These are phyloP conservation scores for Polypedilum vanderplanki DNA, from an alignment of 1,140 invertebrate genomes.

Conservation along the genomic window DNA sequence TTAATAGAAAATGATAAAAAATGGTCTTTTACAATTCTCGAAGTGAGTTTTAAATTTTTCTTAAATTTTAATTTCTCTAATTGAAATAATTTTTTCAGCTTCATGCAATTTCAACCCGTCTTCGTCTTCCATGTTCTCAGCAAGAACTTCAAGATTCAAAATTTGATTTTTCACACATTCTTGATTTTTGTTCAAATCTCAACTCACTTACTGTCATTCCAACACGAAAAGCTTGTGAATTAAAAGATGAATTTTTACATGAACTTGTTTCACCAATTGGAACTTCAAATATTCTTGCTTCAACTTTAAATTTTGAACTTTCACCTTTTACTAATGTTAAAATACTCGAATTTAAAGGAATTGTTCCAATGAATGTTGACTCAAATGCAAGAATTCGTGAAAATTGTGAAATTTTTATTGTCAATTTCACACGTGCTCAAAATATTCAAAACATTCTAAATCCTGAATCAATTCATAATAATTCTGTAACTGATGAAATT, in stretches of 20 bases:
- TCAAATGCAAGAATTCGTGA: constrained; percentile 49
- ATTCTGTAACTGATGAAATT: constrained; percentile 59
- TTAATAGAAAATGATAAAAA: constrained; percentile 49
- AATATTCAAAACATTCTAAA: constrained; percentile 22
- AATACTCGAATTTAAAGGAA: constrained; percentile 52
- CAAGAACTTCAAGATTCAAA: constrained; percentile 57
- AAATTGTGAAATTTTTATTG: constrained; percentile 37
- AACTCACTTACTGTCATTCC: constrained; percentile 48
- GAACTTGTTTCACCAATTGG: constrained; percentile 45
- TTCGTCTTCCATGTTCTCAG: constrained; percentile 76
- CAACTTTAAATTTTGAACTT: constrained; percentile 71
- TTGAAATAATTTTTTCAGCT: constrained; percentile 54
- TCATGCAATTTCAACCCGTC: constrained; percentile 77
- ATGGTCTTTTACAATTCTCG: constrained; percentile 61
- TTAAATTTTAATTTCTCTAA: neutral
- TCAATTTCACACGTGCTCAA: constrained; percentile 33
- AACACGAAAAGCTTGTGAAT: constrained; percentile 59
- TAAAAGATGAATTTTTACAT: constrained; percentile 38
- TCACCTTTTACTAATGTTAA: constrained; percentile 68
- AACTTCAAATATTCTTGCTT: constrained; percentile 75
- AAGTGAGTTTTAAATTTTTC: constrained; percentile 50
- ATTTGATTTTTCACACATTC: constrained; percentile 80
- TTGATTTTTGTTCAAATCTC: constrained; percentile 79
- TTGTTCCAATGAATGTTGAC: constrained; percentile 58
- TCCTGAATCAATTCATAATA: constrained; percentile 55